Evolutionary conservation across 2,797 vertebrate genomes (phyloP).

Genomic region (Bovichtus variegatus): DNA sequence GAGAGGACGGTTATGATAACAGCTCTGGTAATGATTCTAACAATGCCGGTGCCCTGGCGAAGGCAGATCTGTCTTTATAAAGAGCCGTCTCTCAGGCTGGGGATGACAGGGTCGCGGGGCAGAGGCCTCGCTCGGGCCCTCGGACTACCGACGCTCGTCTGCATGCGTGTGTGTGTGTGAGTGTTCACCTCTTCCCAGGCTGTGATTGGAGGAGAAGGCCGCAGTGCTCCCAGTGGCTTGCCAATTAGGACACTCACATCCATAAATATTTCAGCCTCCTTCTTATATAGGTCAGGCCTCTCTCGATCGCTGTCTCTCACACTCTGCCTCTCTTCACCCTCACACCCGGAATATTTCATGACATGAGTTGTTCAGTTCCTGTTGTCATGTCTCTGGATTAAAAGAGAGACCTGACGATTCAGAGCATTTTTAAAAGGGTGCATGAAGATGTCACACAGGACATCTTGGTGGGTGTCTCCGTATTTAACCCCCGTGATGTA

Average conservation of each 20-base stretch:
- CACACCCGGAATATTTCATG: conserved; percentile 50
- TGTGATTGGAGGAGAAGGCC: conserved; percentile 81
- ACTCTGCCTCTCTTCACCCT: conserved; percentile 55
- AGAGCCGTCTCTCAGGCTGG: conserved; percentile 28
- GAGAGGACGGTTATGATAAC: conserved; percentile 61
- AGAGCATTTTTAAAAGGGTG: conserved; percentile 11
- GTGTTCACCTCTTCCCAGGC: conserved; percentile 68
- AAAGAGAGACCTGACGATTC: conserved; percentile 14
- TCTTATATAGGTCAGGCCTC: conserved; percentile 87
- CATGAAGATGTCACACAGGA: conserved; percentile 38
- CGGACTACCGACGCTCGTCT: conserved; percentile 26
- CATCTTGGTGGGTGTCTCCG: background rate
- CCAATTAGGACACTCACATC: conserved; percentile 89
- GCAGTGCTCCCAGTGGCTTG: conserved; percentile 85
- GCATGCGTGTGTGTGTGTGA: conserved; percentile 30
- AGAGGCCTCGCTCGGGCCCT: conserved; percentile 15
- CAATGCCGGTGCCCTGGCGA: conserved; percentile 30
- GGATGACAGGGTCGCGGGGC: conserved; percentile 21
- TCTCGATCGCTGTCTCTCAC: conserved; percentile 71
- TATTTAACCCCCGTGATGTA: conserved; percentile 13
- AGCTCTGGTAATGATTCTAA: conserved; percentile 63
- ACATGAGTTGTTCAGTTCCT: conserved; percentile 42
- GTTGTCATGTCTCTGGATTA: conserved; percentile 21
- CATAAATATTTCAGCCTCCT: conserved; percentile 90
- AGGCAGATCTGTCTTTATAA: conserved; percentile 31